phyloP scores from a whole-genome alignment of 2,113 vertebrate species.

The Cyphomyrus discorhynchus region DNA sequence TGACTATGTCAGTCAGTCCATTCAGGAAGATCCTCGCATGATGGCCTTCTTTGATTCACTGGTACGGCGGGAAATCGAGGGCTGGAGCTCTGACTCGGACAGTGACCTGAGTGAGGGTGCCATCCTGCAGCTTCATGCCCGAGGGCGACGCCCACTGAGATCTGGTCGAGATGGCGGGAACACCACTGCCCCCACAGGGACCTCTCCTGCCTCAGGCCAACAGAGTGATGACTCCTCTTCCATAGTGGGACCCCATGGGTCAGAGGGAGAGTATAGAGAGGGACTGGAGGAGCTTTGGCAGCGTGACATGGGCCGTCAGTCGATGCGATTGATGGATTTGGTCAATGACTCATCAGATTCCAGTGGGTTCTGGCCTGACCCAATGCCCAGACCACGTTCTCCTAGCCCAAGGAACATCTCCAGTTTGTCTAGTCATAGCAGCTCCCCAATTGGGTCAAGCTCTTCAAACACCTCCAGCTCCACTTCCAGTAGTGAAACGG shows the following conservation, averaged over 20 bases:
- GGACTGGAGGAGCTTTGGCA: conserved; percentile 34
- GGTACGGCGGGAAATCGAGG: conserved; percentile 92
- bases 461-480: conserved; percentile 79
- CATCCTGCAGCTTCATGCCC: conserved; percentile 86
- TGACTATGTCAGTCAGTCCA: conserved; percentile 94
- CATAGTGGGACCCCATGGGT: conserved; percentile 53
- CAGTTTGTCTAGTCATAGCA: conserved; percentile 59
- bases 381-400: conserved; percentile 82
- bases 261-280: conserved; percentile 27
- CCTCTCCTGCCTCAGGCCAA: not conserved
- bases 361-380: conserved; percentile 71
- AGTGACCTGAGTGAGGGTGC: conserved; percentile 88
- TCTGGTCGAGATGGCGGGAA: not conserved
- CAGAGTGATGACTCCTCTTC: conserved; percentile 77
- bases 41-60: conserved; percentile 98
- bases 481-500: conserved; percentile 77
- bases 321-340: conserved; percentile 74
- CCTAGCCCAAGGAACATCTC: conserved; percentile 82
- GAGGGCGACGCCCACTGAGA: conserved; percentile 61
- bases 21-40: conserved; percentile 96
- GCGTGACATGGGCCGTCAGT: conserved; percentile 54
- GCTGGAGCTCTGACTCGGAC: conserved; percentile 96
- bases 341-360: conserved; percentile 80
- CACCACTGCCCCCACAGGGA: not conserved
- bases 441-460: conserved; percentile 32